Evolutionary conservation across 2,113 vertebrate genomes (phyloP).

Genomic region (Alexandromys fortis): DNA sequence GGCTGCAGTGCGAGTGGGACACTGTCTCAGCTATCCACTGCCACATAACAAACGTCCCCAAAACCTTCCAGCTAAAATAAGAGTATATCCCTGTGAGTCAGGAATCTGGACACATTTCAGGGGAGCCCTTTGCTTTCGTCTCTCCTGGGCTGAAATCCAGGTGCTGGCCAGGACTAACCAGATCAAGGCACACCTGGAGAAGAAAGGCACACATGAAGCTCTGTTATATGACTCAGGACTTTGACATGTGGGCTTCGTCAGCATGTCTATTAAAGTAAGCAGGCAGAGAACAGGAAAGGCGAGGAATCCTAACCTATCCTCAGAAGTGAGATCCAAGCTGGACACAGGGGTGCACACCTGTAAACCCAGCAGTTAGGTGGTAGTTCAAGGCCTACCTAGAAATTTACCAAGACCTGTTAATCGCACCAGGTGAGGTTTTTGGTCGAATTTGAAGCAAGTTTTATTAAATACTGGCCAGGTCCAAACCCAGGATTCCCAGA

Average conservation of each 20-base stretch:
- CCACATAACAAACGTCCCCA: not conserved
- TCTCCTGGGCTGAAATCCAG: not conserved
- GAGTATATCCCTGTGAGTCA: not conserved
- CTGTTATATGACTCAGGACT: not conserved
- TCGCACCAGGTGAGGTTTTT: not conserved
- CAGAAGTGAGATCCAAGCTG: not conserved
- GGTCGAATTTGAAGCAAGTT: not conserved
- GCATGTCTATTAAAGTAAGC: not conserved
- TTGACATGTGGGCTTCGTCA: not conserved
- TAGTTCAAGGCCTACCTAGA: not conserved
- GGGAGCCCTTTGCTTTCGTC: not conserved
- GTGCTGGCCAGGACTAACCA: not conserved
- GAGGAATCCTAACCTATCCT: not conserved
- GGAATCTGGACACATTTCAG: not conserved
- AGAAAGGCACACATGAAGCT: not conserved
- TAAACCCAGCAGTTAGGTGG: not conserved
- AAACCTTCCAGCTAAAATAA: not conserved
- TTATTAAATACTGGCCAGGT: not conserved
- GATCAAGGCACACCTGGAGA: not conserved
- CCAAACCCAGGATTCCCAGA: not conserved
- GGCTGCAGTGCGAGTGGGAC: not conserved
- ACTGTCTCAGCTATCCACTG: not conserved
- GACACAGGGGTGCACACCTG: not conserved
- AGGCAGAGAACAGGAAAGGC: not conserved
- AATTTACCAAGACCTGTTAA: not conserved